These are phyloP conservation scores for Caenorhabditis sp. DNA, from an alignment of 2,888 invertebrate genomes.

Conservation along the genomic window DNA sequence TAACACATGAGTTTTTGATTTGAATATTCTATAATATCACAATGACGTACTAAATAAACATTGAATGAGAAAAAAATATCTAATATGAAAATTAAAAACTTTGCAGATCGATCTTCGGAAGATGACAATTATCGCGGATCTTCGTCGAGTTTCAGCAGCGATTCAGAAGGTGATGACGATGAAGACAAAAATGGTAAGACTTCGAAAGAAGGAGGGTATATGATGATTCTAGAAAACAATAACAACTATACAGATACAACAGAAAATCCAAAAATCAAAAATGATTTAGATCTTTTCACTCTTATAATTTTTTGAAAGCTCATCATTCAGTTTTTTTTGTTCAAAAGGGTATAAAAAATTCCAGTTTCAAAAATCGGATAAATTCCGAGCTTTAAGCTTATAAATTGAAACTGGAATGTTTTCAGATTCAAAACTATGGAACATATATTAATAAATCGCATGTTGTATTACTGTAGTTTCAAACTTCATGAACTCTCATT, in stretches of 20 bases:
- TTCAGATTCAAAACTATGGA: no score
- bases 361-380: not conserved
- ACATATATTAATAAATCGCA: no score
- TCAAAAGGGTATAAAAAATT: no score
- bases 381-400: not conserved
- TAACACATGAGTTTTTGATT: not conserved
- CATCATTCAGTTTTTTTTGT: no score
- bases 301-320: no score
- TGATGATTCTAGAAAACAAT: not conserved
- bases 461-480: no score
- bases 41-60: no score
- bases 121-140: not conserved
- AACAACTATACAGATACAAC: not conserved
- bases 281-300: no score
- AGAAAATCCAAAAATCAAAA: no score
- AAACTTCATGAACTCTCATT: no score
- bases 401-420: not conserved
- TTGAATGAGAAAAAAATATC: not conserved
- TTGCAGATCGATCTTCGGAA: slow-evolving; percentile 32
- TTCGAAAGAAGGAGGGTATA: not conserved
- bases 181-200: slow-evolving; percentile 1
- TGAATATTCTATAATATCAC: not conserved
- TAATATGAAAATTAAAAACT: not conserved
- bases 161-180: slow-evolving; percentile 30
- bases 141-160: not conserved